Base-by-base conservation (phyloP, 2,797 vertebrate species). In the Lutjanus argentimaculatus region DNA sequence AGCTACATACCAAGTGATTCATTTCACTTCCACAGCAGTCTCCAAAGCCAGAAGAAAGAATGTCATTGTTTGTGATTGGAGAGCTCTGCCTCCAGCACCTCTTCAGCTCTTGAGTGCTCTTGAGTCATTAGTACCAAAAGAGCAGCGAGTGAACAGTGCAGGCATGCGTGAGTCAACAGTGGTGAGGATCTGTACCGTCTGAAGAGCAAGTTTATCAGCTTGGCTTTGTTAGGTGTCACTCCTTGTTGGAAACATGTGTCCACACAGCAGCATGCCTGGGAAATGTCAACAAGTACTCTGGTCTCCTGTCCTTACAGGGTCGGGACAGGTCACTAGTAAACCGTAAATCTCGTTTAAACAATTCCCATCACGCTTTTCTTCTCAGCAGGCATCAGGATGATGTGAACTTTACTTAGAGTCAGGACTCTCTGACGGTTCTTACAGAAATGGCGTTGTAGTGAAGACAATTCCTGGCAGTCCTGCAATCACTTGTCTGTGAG, bases 231-330 rank as follows among this genome's bases (percentile, higher is more conserved):
- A 13, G 67, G 19, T 57, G 82, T 78, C 84, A 59, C 14, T 75
- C 21, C 59, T 85, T 79, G 89, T 85, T 82, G 84, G 78, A 89
- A 83, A 79, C 76, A 77, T 61, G 72, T 85, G 82, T 84, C 85
- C 79, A 90, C 82, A 91, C 75, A 83, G 80, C 74, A 70, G 77
- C 67, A 72, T 65, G 87, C 91, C 91, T 96, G 95, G 94, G 95
- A 96, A 96, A 95, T 91, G 93, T 95, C 95, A 95, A 95, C 92
- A 96, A 86, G 80, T 55, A 30, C 78, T 68, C 69, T 19, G 67
- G 74, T 72, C 62, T 72, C 86, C 72, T 73, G 74, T 91, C 68
- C 82, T 52, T 75, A 56, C 79, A 46, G 51, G 51, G 61, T 55
- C 11, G 25, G 40, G 85, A 94, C 89, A 87, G 85, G 82, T 81